Evolutionary conservation across 2,797 vertebrate species (phyloP).

Genomic region (Chelon auratus): DNA sequence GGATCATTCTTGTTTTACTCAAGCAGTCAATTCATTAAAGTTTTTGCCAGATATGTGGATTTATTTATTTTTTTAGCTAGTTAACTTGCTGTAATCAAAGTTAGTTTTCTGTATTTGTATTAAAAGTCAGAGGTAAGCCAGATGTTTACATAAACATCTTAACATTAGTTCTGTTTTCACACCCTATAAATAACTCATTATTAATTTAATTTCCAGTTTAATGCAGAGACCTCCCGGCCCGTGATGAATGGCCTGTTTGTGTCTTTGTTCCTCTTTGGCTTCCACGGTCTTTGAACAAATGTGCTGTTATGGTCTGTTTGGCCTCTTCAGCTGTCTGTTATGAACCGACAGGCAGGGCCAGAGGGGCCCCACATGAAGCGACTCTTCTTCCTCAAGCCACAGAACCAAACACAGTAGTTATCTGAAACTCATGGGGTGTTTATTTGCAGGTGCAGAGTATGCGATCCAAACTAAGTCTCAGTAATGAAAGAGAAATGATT

Average conservation of each 20-base stretch:
- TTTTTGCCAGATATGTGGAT: too few species aligned
- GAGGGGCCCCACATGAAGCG: conserved; percentile 18
- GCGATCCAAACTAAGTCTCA: background rate
- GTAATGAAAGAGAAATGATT: background rate
- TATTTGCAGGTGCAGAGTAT: background rate
- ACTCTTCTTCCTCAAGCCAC: conserved; percentile 31
- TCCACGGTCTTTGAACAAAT: conserved; percentile 45
- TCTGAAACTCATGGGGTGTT: background rate
- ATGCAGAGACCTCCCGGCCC: conserved; percentile 22
- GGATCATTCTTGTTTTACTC: too few species aligned
- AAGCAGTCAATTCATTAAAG: too few species aligned
- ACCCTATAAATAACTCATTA: too few species aligned
- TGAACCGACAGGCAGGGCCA: conserved; percentile 22
- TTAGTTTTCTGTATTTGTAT: too few species aligned
- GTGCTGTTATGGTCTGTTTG: conserved; percentile 53
- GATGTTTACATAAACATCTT: too few species aligned
- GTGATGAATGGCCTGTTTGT: conserved; percentile 63
- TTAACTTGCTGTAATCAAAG: too few species aligned
- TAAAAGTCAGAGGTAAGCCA: too few species aligned
- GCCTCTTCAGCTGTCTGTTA: conserved; percentile 26
- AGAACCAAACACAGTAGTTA: background rate
- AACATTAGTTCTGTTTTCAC: too few species aligned
- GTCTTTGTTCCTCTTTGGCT: conserved; percentile 24
- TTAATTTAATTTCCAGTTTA: conserved; percentile 27
- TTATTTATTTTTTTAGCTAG: too few species aligned